Percentiles rank a stretch among this genome's conserved stretches.
These are phyloP conservation scores for Austrolebias charrua DNA, from an alignment of 2,797 vertebrate species.

Conservation along the genomic window DNA sequence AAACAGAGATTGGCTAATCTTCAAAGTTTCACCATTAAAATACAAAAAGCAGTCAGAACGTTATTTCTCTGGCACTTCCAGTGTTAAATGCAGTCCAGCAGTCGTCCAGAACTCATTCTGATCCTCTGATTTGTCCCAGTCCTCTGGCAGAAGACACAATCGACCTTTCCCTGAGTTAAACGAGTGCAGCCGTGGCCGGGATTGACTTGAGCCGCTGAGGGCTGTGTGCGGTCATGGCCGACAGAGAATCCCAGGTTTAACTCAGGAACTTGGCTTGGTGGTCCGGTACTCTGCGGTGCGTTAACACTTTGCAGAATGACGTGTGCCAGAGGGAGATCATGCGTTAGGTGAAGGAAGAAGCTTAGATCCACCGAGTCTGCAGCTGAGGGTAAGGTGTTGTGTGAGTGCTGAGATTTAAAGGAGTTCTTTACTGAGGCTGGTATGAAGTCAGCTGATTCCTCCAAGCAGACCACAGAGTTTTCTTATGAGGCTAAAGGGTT, in stretches of 20 bases:
- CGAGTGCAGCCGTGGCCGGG: conserved; percentile 7
- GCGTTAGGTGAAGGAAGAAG: conserved; percentile 26
- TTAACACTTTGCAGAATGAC: conserved; percentile 2
- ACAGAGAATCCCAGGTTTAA: conserved; percentile 11
- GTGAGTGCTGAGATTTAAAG: conserved; percentile 24
- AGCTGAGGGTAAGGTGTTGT: background rate
- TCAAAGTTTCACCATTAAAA: too few species aligned
- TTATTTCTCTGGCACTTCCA: too few species aligned
- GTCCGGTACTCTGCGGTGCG: conserved; percentile 26
- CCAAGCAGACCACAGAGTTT: too few species aligned
- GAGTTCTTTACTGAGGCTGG: conserved; percentile 14
- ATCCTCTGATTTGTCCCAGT: conserved; percentile 18
- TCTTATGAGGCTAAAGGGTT: background rate
- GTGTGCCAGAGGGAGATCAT: conserved; percentile 16
- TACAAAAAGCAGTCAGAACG: too few species aligned
- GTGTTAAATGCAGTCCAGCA: background rate
- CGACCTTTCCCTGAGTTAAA: conserved; percentile 10
- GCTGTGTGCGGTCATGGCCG: conserved; percentile 28
- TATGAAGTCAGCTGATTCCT: background rate
- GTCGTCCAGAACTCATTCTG: background rate
- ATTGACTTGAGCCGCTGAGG: conserved; percentile 21
- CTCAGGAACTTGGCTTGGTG: conserved; percentile 12
- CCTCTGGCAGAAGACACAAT: conserved; percentile 20
- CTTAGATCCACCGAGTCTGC: conserved; percentile 19
- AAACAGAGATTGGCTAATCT: too few species aligned